Conservation (phyloP, 2,888 invertebrate species). For the Apamea sordens region DNA sequence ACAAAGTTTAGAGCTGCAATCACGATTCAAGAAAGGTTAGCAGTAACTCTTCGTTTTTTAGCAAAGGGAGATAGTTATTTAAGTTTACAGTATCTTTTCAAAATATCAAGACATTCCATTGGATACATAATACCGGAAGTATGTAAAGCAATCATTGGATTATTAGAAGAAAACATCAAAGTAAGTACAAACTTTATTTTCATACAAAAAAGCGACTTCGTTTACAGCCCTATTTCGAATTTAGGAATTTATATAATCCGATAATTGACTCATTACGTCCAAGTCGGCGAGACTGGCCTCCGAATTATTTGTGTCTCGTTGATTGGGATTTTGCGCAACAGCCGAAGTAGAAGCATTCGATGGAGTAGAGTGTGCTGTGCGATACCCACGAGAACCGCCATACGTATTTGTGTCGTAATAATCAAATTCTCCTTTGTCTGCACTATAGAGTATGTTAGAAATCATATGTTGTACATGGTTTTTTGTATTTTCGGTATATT, state of each 20-base stretch:
- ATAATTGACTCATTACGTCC: slow-evolving; percentile 6
- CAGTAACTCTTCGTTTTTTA: neutral
- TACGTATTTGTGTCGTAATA: neutral
- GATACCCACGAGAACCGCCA: neutral
- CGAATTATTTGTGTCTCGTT: neutral
- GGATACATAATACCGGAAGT: slow-evolving; percentile 19
- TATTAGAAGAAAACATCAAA: slow-evolving; percentile 8
- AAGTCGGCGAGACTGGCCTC: slow-evolving; percentile 8
- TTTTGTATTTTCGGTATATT: slow-evolving; percentile 1
- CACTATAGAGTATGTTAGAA: slow-evolving; percentile 15
- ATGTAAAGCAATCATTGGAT: slow-evolving; percentile 17
- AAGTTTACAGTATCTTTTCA: neutral
- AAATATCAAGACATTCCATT: neutral
- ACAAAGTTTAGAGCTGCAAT: slow-evolving; percentile 1
- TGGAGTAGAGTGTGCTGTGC: slow-evolving; percentile 12
- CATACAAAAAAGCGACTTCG: neutral
- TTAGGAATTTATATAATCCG: slow-evolving; percentile 4
- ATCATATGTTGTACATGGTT: neutral
- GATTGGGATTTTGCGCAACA: slow-evolving; percentile 3
- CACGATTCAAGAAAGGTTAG: neutral
- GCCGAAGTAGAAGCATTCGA: slow-evolving; percentile 10
- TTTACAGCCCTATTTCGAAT: neutral
- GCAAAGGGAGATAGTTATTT: neutral
- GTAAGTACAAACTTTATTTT: slow-evolving; percentile 6
- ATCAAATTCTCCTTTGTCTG: slow-evolving; percentile 12